Percentiles rank a stretch among this genome's conserved stretches.
Conservation (phyloP, 2,113 vertebrate genomes). For the Miniopterus natalensis region DNA sequence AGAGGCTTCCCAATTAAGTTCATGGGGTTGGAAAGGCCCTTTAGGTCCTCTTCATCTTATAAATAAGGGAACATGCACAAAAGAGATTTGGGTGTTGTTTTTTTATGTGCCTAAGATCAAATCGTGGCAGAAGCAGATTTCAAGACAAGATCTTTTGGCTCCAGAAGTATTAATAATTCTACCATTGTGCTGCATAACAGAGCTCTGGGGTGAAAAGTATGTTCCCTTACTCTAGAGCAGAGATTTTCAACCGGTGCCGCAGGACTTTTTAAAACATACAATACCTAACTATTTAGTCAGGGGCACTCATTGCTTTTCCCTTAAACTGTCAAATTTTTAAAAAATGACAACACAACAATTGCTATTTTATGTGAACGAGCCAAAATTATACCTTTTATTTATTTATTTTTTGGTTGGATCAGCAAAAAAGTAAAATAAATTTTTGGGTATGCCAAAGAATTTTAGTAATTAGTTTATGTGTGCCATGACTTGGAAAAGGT, state of each 20-base stretch:
- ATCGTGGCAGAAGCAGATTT: background rate
- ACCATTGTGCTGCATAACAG: background rate
- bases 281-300: background rate
- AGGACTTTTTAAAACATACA: background rate
- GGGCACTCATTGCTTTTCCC: background rate
- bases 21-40: background rate
- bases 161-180: no score
- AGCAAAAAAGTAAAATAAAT: background rate
- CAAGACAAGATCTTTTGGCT: background rate
- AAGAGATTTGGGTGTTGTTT: background rate
- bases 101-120: background rate
- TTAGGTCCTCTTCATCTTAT: background rate
- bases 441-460: background rate
- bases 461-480: background rate
- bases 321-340: background rate
- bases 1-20: background rate
- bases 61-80: background rate
- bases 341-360: background rate
- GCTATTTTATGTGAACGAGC: background rate
- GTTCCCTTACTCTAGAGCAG: background rate
- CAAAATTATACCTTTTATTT: background rate
- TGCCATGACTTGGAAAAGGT: background rate
- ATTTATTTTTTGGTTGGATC: background rate
- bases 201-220: background rate
- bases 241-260: background rate